A percentile compares a stretch with the other conserved stretches of the same genome.
Evolutionary conservation across 1,140 invertebrate genomes (phyloP).

Genomic region (Drosophila ficusphila): DNA sequence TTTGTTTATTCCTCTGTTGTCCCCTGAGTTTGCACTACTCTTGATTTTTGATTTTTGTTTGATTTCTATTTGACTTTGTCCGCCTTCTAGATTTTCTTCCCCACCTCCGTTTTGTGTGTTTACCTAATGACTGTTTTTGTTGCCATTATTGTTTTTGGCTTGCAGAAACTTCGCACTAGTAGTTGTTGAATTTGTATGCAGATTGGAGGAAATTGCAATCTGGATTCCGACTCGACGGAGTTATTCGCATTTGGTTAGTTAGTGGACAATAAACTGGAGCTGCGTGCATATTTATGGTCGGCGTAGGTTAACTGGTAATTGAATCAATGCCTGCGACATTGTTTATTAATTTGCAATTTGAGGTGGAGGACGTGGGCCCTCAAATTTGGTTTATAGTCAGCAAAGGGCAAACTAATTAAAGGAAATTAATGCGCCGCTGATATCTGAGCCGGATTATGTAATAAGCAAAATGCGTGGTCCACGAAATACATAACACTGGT

Average conservation of each 20-base stretch:
- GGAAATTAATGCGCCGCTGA: slow-evolving; percentile 41
- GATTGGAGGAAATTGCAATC: slow-evolving; percentile 25
- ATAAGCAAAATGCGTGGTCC: slow-evolving; percentile 39
- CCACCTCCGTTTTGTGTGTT: slow-evolving; percentile 2
- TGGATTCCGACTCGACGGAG: not conserved
- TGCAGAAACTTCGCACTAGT: slow-evolving; percentile 18
- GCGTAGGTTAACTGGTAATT: slow-evolving; percentile 30
- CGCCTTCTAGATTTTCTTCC: not conserved
- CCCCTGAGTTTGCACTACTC: not conserved
- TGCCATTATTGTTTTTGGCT: slow-evolving; percentile 16
- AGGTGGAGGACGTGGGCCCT: slow-evolving; percentile 1
- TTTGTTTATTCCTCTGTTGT: slow-evolving; percentile 23
- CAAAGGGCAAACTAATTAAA: slow-evolving; percentile 43
- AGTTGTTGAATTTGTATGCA: slow-evolving; percentile 24
- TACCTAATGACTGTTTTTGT: slow-evolving; percentile 26
- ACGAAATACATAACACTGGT: slow-evolving; percentile 16
- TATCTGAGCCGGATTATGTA: slow-evolving; percentile 34
- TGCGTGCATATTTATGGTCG: slow-evolving; percentile 27
- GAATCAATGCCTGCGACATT: slow-evolving; percentile 42
- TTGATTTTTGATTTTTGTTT: slow-evolving; percentile 40
- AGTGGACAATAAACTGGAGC: slow-evolving; percentile 8
- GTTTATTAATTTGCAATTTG: slow-evolving; percentile 50
- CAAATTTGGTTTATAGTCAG: slow-evolving; percentile 14
- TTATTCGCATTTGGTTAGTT: slow-evolving; percentile 25
- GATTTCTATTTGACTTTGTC: slow-evolving; percentile 26